Evolutionary conservation across 2,888 invertebrate species (phyloP), one percentile per base, ranked within the genome.

Genomic region (Scrobipalpa atriplicella): DNA sequence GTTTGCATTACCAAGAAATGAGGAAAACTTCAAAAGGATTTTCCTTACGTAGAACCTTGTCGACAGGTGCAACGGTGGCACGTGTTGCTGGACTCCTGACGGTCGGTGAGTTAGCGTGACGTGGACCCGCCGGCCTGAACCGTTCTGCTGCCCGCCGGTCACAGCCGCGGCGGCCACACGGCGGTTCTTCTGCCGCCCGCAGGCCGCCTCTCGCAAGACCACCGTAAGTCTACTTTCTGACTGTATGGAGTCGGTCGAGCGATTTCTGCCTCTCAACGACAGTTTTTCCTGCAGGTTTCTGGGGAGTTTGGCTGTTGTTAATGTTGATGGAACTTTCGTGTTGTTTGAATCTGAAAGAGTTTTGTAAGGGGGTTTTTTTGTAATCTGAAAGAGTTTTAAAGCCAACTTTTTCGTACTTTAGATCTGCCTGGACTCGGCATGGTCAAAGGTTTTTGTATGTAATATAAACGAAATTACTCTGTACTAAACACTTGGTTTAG

Each of bases 41-140:
- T 29, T 8, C 8, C 10, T 5, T 6, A 39, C 7, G 2, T 5
- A 38, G 18, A 16, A 18, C 1, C 10, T 65, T 65, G 52, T 38
- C 56, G 36, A 0, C 96, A 98, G 91, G 95, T 98, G 68, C 97
- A 97, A 82, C 96, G 98, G 66, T 99, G 98, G 99, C 98, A 99
- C 87, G 96, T 98, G 43, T 90, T 99, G 70, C 94, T 98, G 75
- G 95, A 96, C 83, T 96, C 96, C 86, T 95, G 95, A 95, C 94
- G 93, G 75, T 78, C 90, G 68, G 76, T 79, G 70, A 87, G 87
- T 19, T 90, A 90, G 85, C 78, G 83, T 79, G 82, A 66, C 21
- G 54, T 21, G 70, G 80, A 70, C 58, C 58, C 58, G 58, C 58
- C 58, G 58, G 58, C 58, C 29, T 58, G 58, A 58, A 38, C 58